Evolutionary conservation across 2,113 vertebrate species (phyloP), one percentile per base, ranked within the genome.

Genomic region (Brachyhypopomus gauderio): DNA sequence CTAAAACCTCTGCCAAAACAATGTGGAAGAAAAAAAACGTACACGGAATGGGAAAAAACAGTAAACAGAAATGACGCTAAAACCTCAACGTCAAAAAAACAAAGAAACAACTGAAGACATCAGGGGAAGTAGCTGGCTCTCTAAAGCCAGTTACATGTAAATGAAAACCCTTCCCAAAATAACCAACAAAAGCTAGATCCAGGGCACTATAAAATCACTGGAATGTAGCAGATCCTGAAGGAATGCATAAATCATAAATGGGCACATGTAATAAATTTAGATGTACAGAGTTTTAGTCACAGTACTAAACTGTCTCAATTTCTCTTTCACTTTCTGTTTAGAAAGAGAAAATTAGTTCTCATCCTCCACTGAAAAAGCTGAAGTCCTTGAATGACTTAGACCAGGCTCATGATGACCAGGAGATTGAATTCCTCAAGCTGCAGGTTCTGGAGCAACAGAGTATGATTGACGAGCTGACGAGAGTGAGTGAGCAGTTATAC

Each of bases 341-440:
- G 98, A 97, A 95, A 92, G 98, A 99, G 86, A 96, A 97, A 91
- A 97, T 98, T 48, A 94, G 94, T 83, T 95, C 95, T 19, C 96
- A 99, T 82, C 94, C 96, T 77, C 97, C 97, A 9, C 80, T 99
- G 85, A 99, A 98, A 90, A 99, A 99, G 85, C 93, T 96, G 72
- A 97, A 96, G 91, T 99, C 98, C 86, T 92, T 99, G 70, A 99
- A 99, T 88, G 97, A 99, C 86, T 91, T 99, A 85, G 98, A 99
- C 88, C 97, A 98, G 91, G 97, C 96, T 45, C 96, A 96, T 0
- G 97, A 99, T 85, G 97, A 99, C 76, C 98, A 99, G 90, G 98
- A 99, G 91, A 95, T 96, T 5, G 97, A 97, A 77, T 99, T 99
- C 89, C 93, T 99, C 79, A 98, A 98, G 84, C 95, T 99, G 87